These are phyloP conservation scores for Lasiurus borealis DNA, from an alignment of 2,113 vertebrate species.

Conservation along the genomic window DNA sequence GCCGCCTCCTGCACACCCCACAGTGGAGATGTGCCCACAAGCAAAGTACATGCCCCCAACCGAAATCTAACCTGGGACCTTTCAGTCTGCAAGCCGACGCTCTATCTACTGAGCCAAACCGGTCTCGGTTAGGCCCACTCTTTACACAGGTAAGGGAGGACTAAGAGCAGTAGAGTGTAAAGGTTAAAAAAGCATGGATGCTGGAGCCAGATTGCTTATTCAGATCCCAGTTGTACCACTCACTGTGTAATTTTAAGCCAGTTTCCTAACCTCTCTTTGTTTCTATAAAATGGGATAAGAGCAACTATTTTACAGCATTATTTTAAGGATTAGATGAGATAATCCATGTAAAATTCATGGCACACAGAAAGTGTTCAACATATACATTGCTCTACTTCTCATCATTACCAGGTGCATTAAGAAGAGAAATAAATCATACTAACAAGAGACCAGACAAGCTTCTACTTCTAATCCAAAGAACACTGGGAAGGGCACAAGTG, in stretches of 20 bases:
- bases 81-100: too few species aligned
- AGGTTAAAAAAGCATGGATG: background rate
- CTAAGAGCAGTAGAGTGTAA: background rate
- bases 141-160: background rate
- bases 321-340: slow-evolving; percentile 31
- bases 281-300: slow-evolving; percentile 24
- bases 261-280: background rate
- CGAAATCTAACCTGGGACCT: too few species aligned
- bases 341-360: slow-evolving; percentile 10
- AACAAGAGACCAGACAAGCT: background rate
- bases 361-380: background rate
- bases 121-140: fast-evolving
- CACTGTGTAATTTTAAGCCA: background rate
- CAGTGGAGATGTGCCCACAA: too few species aligned
- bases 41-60: too few species aligned
- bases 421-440: background rate
- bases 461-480: background rate
- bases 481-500: background rate
- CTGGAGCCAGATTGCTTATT: background rate
- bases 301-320: background rate
- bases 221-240: slow-evolving; percentile 45
- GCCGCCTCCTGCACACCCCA: too few species aligned
- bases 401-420: slow-evolving; percentile 14
- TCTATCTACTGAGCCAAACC: too few species aligned
- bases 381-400: background rate